Base-by-base conservation (phyloP, 2,888 invertebrate species). In the Epinotia nisella region DNA sequence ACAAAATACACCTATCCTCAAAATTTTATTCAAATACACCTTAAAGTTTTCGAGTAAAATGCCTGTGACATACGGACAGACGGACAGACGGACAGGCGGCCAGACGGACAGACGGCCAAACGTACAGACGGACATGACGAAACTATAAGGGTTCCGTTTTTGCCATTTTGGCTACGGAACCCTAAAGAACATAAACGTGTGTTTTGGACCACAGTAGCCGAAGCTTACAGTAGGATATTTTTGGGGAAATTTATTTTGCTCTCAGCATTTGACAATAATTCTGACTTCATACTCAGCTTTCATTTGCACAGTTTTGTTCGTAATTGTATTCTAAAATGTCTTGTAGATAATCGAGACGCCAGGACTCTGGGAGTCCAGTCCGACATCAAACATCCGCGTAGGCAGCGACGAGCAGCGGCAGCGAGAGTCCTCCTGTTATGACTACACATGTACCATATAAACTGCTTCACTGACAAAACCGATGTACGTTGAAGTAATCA, bases 271-370 rank as follows among this genome's bases (percentile, higher is more conserved):
- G 35, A 9, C 9, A 35, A 35, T 35, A 9, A 35, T 41, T 41
- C 41, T 13, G 41, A 41, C 13, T 41, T 51, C 17, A 0, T 19
- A n/a, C 1, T 53, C 1, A 19, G n/a, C 53, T n/a, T 53, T 17
- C 10, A 53, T 53, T 19, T 19, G 53, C 17, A 49, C 49, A 53
- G 56, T 24, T 56, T 13, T 19, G 13, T 24, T 24, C 24, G 29
- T 64, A 15, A 17, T n/a, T 51, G 51, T 5, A 19, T 41, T 35
- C 10, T 19, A 60, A 66, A 76, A 77, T 76, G 78, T 76, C 78
- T 53, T 69, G 4, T 90, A 98, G 98, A 98, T 98, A 76, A 96
- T 98, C 81, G 98, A 98, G 93, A 98, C 98, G 0, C 98, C 98
- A 24, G 98, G 97, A 15, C 94, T 98, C 2, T 96, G 96, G 96